A percentile compares a stretch with the other conserved stretches of the same genome.
Evolutionary conservation across 1,140 invertebrate genomes (phyloP).

Genomic region (Chlorops oryzae): DNA sequence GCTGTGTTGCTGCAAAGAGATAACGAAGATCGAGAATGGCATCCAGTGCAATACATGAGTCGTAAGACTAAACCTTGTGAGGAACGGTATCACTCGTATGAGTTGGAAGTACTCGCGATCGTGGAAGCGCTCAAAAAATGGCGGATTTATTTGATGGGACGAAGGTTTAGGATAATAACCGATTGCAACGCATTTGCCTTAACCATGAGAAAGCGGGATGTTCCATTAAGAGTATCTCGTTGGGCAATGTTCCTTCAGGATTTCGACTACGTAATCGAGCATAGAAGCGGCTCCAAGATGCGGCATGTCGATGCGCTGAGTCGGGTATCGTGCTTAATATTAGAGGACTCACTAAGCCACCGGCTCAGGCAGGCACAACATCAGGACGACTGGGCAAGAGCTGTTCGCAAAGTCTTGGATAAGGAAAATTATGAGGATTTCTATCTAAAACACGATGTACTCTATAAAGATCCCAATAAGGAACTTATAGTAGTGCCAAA

Average conservation of each 20-base stretch:
- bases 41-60: constrained; percentile 19
- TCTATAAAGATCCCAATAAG: background rate
- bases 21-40: constrained; percentile 1
- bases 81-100: constrained; percentile 25
- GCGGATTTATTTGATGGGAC: constrained; percentile 10
- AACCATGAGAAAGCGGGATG: constrained; percentile 14
- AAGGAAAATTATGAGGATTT: background rate
- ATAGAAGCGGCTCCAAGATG: constrained; percentile 4
- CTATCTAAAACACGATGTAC: background rate
- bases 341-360: background rate
- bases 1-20: constrained; percentile 22
- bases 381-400: constrained; percentile 1
- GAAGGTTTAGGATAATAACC: constrained; percentile 11
- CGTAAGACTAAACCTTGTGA: constrained; percentile 30
- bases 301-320: constrained; percentile 18
- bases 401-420: background rate
- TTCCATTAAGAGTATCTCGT: constrained; percentile 16
- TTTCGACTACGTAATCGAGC: constrained; percentile 3
- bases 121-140: constrained; percentile 12
- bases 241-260: constrained; percentile 14
- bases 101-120: constrained; percentile 24
- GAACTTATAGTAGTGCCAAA: background rate
- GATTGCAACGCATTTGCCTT: constrained; percentile 15
- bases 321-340: constrained; percentile 1
- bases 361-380: background rate